Evolutionary conservation across 2,113 vertebrate genomes (phyloP).

Genomic region (Gallinago undulata): DNA sequence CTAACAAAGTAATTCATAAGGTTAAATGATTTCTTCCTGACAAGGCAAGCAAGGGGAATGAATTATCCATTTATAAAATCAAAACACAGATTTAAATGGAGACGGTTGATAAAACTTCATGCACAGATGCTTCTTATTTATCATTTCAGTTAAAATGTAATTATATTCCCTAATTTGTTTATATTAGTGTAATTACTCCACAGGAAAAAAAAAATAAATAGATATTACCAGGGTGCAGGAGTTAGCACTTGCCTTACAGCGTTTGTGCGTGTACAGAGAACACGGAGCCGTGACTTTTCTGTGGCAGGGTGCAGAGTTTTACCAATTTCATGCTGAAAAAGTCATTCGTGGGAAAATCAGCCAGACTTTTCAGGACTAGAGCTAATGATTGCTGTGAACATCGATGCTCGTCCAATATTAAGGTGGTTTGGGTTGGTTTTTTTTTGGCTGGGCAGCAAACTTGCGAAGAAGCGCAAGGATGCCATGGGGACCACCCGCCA

Average conservation of each 20-base stretch:
- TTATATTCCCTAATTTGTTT: conserved; percentile 57
- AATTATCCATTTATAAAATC: conserved; percentile 44
- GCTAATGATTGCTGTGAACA: neutral
- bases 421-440: conserved; percentile 1
- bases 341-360: neutral
- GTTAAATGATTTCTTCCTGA: conserved; percentile 20
- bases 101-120: conserved; percentile 41
- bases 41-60: conserved; percentile 14
- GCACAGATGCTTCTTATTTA: conserved; percentile 52
- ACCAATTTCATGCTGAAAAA: neutral
- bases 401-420: neutral
- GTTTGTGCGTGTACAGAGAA: neutral
- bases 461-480: conserved; percentile 98
- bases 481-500: conserved; percentile 93
- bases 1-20: conserved; percentile 32
- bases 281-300: neutral
- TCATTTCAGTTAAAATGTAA: conserved; percentile 53
- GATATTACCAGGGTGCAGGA: neutral
- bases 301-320: neutral
- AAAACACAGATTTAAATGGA: conserved; percentile 40
- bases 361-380: neutral
- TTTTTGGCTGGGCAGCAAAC: conserved; percentile 87
- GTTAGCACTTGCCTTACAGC: conserved; percentile 6
- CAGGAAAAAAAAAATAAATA: neutral
- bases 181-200: conserved; percentile 43